Base-by-base conservation (phyloP, 2,113 vertebrate genomes). In the Forbesichthys papilliferus region DNA sequence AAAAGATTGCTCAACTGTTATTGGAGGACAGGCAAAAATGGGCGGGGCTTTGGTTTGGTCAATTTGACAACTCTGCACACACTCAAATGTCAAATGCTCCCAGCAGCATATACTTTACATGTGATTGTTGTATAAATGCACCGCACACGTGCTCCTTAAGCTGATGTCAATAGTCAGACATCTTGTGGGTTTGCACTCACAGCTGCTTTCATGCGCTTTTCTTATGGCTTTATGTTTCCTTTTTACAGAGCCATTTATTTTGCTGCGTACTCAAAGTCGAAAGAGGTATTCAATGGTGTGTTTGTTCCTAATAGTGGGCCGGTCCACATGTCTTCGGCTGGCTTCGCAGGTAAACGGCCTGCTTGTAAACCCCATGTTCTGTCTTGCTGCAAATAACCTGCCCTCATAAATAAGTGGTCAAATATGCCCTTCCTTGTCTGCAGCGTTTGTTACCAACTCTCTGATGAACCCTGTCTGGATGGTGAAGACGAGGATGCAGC, bases 401-500 rank as follows among this genome's bases (percentile, higher is more conserved):
- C 27, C 27, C 10, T 11, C 33, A 11, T 58, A 3, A 33, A 57
- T 57, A 18, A 12, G 36, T 8, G 4, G 36, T 42, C 36, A 6
- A 8, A 42, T 42, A 42, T 42, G 36, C 8, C 13, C 61, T 59
- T 74, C 8, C 52, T 9, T 49, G 34, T 87, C 82, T 36, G 73
- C 85, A 99, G 97, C 96, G 53, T 99, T 99, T 75, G 82, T 98
- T 75, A 98, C 97, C 33, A 99, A 98, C 87, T 94, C 96, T 62
- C 86, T 99, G 90, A 99, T 99, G 96, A 99, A 99, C 82, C 97
- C 97, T 2, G 84, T 98, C 83, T 99, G 96, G 96, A 97, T 98
- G 96, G 96, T 98, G 68, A 98, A 99, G 92, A 99, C 96, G 0
- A 93, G 97, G 75, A 99, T 99, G 97, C 97, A 99, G 74, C 92